Evolutionary conservation across 2,113 vertebrate genomes (phyloP).

Genomic region (Thamnaconus septentrionalis): DNA sequence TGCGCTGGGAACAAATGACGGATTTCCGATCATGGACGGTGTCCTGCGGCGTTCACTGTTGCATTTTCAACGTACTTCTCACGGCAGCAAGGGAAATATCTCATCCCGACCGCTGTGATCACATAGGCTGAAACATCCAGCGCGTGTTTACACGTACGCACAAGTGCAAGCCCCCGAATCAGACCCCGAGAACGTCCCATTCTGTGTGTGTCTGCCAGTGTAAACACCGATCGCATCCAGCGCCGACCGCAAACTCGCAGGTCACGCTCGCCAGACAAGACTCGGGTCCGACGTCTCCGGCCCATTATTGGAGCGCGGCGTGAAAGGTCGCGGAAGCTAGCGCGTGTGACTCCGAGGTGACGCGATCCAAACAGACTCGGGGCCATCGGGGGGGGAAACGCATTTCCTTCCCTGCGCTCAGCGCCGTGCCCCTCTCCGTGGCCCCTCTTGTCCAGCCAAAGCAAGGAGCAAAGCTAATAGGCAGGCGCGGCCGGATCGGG

Average conservation of each 20-base stretch:
- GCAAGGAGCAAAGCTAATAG: constrained; percentile 53
- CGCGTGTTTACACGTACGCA: too few species aligned
- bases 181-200: too few species aligned
- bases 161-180: too few species aligned
- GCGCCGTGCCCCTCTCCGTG: constrained; percentile 37
- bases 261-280: constrained; percentile 27
- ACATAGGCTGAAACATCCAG: too few species aligned
- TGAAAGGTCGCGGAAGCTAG: constrained; percentile 63
- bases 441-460: constrained; percentile 47
- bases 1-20: too few species aligned
- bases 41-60: too few species aligned
- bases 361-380: constrained; percentile 56
- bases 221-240: too few species aligned
- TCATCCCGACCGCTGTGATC: too few species aligned
- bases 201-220: too few species aligned
- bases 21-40: too few species aligned
- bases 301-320: constrained; percentile 53
- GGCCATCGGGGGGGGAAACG: constrained; percentile 56
- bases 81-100: too few species aligned
- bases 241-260: background rate
- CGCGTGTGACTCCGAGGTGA: constrained; percentile 61
- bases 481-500: constrained; percentile 53
- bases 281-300: constrained; percentile 47
- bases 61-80: too few species aligned
- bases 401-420: constrained; percentile 47